phyloP scores from a whole-genome alignment of 2,888 invertebrate species.

The Harmothoe impar region DNA sequence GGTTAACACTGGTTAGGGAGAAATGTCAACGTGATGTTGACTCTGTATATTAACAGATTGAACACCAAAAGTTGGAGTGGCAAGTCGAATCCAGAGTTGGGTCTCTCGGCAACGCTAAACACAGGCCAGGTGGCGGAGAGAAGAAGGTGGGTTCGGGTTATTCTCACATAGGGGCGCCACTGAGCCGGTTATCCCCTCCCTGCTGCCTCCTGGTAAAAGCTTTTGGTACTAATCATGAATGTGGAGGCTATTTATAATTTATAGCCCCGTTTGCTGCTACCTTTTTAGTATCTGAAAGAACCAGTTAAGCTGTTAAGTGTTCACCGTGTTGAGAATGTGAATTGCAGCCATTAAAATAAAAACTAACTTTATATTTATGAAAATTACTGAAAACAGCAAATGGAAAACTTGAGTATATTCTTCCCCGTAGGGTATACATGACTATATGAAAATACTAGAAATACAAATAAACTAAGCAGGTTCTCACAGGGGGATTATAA shows the following conservation, averaged over 20 bases:
- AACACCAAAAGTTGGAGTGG: conserved; percentile 70
- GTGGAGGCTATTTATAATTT: no score
- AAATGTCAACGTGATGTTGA: neutral
- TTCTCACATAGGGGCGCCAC: neutral
- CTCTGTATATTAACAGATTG: conserved; percentile 29
- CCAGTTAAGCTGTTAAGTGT: no score
- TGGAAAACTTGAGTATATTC: no score
- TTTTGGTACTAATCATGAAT: neutral
- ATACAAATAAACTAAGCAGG: no score
- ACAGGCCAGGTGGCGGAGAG: conserved; percentile 66
- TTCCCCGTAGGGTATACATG: no score
- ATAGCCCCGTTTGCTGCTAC: neutral
- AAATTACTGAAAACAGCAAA: no score
- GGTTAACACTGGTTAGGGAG: neutral
- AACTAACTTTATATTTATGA: no score
- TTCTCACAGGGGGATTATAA: no score
- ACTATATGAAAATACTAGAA: no score
- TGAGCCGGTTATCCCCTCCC: neutral
- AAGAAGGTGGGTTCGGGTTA: conserved; percentile 59
- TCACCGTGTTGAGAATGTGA: no score
- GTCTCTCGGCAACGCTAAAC: conserved; percentile 72
- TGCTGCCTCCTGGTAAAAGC: neutral
- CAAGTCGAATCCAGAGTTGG: conserved; percentile 88
- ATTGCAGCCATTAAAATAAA: no score
- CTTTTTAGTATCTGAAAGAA: neutral